Evolutionary conservation across 2,888 invertebrate genomes (phyloP), one percentile per base, ranked within the genome.

Genomic region (Cosmia pyralina): DNA sequence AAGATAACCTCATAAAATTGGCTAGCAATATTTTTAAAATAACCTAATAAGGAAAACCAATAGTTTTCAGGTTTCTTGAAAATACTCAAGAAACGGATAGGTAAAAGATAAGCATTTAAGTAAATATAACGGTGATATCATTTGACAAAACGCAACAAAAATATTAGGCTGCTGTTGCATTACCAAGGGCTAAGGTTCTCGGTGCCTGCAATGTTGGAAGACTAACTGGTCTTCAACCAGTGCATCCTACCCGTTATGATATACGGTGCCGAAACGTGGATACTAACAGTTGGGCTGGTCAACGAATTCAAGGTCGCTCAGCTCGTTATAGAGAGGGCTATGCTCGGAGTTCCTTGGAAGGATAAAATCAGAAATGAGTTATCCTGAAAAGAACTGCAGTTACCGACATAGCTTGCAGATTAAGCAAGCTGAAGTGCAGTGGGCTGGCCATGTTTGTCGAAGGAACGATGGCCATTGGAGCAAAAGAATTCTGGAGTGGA

Each of bases 121-220:
- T 62, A 75, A 72, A 70, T 59, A 66, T 41, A 17, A 60, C 28
- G 60, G 59, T 85, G 75, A 79, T 67, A 74, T 79, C 77, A 82
- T 50, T 64, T 72, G 28, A 28, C 59, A 65, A 58, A 44, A 57
- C 34, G 28, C 22, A 57, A 52, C 41, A 70, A 71, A 75, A 82
- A 66, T 17, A 5, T 19, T 44, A 10, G 19, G 19, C 11, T 53
- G 65, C 19, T 38, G 28, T n/a, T 28, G 13, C 15, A 48, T 48
- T 48, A 19, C 13, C 8, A 34, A 10, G 0, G 8, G 17, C 11
- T 11, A 7, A 22, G 22, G 17, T 17, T 13, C n/a, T 60, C 41
- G 10, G 22, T 22, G 17, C 17, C 22, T 17, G 5, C 17, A 60
- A 17, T 22, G 11, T 44, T 44, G 4, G 28, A 62, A 46, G 13